Conservation (phyloP, 2,797 vertebrate genomes). For the Pseudochirops corinnae region DNA sequence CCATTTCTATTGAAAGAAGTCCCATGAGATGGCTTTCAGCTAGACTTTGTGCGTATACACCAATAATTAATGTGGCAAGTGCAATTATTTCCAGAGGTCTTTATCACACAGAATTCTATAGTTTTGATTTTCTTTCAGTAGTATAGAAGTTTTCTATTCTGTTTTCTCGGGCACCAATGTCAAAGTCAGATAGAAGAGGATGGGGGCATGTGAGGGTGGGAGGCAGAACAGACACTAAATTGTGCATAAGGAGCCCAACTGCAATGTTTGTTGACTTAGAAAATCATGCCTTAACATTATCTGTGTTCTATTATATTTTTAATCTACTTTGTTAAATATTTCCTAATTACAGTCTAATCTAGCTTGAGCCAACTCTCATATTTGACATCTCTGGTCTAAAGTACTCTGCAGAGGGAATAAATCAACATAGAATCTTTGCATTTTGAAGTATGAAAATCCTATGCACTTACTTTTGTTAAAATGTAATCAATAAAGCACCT, state of each 20-base stretch:
- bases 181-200: neutral
- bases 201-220: neutral
- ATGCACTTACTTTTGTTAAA: neutral
- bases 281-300: neutral
- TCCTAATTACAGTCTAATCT: neutral
- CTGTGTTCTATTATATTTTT: neutral
- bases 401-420: neutral
- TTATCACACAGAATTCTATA: neutral
- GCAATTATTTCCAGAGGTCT: neutral
- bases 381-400: neutral
- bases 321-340: neutral
- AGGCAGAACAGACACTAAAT: neutral
- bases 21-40: neutral
- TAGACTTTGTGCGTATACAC: neutral
- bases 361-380: neutral
- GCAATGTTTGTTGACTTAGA: neutral
- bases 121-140: neutral
- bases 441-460: neutral
- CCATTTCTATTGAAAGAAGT: neutral
- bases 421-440: neutral
- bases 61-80: neutral
- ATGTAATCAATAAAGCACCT: neutral
- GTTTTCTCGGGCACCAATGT: neutral
- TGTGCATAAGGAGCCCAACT: neutral
- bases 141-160: neutral